phyloP scores from a whole-genome alignment of 2,888 invertebrate genomes.

The Pelosia muscerda region DNA sequence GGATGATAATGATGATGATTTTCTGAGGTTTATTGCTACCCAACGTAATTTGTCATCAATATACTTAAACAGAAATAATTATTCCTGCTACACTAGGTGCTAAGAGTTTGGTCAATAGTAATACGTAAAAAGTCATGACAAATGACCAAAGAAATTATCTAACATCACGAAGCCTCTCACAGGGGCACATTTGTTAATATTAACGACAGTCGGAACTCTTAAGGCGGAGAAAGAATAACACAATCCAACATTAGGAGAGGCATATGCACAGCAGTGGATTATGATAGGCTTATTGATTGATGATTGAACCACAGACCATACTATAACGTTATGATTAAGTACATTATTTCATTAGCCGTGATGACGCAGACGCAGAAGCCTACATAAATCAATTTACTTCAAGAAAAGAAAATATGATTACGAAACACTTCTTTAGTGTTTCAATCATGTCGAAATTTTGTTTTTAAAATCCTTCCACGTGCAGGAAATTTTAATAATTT shows the following conservation, averaged over 20 bases:
- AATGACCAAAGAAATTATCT: background rate
- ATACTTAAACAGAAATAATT: background rate
- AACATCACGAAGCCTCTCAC: background rate
- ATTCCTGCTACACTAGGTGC: background rate
- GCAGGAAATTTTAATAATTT: constrained; percentile 19
- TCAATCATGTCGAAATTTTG: constrained; percentile 17
- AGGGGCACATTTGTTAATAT: background rate
- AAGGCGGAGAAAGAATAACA: no score
- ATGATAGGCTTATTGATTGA: no score
- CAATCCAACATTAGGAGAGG: no score
- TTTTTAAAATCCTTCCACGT: constrained; percentile 18
- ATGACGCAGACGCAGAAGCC: background rate
- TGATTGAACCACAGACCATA: no score
- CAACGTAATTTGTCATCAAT: background rate
- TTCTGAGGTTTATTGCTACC: no score
- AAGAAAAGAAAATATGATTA: background rate
- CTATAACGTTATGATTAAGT: background rate
- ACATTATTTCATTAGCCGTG: background rate
- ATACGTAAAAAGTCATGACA: background rate
- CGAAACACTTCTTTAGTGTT: constrained; percentile 15
- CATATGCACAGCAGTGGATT: no score
- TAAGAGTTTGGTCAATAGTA: no score
- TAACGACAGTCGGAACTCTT: no score
- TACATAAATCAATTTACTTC: constrained; percentile 2
- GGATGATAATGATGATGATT: no score